Evolutionary conservation across 2,888 invertebrate species (phyloP).

Genomic region (Coelogynopora nodosa): DNA sequence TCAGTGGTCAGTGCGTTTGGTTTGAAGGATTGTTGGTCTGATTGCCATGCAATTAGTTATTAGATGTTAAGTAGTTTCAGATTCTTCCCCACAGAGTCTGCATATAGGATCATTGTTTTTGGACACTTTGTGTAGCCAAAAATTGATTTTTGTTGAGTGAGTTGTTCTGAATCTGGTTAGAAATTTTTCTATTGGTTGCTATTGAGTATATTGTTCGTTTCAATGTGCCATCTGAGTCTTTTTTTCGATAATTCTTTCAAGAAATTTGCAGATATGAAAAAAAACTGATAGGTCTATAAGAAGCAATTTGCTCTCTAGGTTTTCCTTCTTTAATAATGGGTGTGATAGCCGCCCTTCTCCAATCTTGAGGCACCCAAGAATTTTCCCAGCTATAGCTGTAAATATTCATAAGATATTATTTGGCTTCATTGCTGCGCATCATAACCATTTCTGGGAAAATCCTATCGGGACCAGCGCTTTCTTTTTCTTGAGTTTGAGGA

Average conservation of each 20-base stretch:
- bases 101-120: background rate
- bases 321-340: background rate
- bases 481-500: background rate
- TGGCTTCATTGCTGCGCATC: background rate
- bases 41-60: background rate
- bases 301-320: slow-evolving; percentile 16
- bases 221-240: background rate
- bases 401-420: background rate
- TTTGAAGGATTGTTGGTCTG: background rate
- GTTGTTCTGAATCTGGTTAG: background rate
- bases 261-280: slow-evolving; percentile 5
- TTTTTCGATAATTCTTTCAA: background rate
- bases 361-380: slow-evolving; percentile 9
- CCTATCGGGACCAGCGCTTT: background rate
- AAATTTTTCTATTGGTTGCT: background rate
- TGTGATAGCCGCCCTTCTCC: background rate
- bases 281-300: background rate
- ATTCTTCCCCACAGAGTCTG: background rate
- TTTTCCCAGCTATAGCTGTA: slow-evolving; percentile 6
- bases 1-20: background rate
- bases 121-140: background rate
- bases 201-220: background rate
- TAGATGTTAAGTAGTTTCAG: background rate
- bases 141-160: background rate
- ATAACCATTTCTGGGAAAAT: background rate